These are phyloP conservation scores for Philhelius pedissequus DNA, from an alignment of 2,888 invertebrate genomes.

Conservation along the genomic window DNA sequence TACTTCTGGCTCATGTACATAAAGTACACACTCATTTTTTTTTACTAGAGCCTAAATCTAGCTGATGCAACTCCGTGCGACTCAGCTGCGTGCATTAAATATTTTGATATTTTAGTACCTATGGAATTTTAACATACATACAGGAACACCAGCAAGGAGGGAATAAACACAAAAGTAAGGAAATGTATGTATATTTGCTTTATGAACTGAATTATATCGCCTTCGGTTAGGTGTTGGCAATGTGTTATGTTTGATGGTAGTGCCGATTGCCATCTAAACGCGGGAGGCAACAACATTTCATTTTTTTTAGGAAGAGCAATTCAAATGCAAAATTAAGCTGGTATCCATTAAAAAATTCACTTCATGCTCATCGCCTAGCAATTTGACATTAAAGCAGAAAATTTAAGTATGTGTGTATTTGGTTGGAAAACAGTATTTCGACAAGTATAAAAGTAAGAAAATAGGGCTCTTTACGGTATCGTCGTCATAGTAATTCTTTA, in stretches of 20 bases:
- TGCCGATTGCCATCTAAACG: slow-evolving; percentile 48
- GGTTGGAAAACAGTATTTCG: background rate
- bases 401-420: background rate
- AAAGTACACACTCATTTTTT: too few species aligned
- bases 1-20: too few species aligned
- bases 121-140: background rate
- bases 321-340: slow-evolving; percentile 54
- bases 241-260: background rate
- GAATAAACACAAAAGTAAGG: background rate
- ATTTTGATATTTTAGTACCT: background rate
- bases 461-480: slow-evolving; percentile 20
- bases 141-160: background rate
- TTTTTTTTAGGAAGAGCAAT: slow-evolving; percentile 38
- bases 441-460: background rate
- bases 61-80: too few species aligned
- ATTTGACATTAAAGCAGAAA: background rate
- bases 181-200: slow-evolving; percentile 4
- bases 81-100: too few species aligned
- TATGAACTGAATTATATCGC: slow-evolving; percentile 48
- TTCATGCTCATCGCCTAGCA: slow-evolving; percentile 17
- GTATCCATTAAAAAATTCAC: slow-evolving; percentile 41
- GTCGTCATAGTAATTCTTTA: slow-evolving; percentile 30
- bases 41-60: too few species aligned
- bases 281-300: slow-evolving; percentile 46
- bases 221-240: background rate